A percentile compares a stretch with the other conserved stretches of the same genome.
Conservation (phyloP, 2,888 invertebrate genomes). For the Augochlorella aurata region DNA sequence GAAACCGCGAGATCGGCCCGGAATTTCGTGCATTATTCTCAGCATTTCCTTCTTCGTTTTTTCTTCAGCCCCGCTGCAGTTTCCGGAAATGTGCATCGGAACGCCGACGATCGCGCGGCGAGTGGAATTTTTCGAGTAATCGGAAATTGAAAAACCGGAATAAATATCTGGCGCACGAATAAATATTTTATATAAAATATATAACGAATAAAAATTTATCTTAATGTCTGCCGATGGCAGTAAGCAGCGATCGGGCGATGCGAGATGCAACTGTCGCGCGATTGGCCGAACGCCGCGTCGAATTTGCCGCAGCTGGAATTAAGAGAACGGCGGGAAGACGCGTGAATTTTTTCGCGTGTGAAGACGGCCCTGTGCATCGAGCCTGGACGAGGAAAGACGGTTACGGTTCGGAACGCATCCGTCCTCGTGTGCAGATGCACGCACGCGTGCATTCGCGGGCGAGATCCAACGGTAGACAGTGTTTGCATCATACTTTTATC, state of each 20-base stretch:
- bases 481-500: conserved; percentile 61
- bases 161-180: background rate
- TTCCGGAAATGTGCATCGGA: background rate
- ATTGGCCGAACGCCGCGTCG: too few species aligned
- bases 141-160: background rate
- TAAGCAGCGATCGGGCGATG: too few species aligned
- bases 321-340: background rate
- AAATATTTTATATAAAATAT: background rate
- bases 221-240: too few species aligned
- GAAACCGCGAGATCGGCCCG: background rate
- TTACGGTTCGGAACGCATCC: conserved; percentile 66
- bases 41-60: background rate
- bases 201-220: too few species aligned
- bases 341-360: conserved; percentile 23
- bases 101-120: background rate
- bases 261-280: too few species aligned
- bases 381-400: conserved; percentile 54
- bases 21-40: conserved; percentile 1
- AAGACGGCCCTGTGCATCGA: conserved; percentile 37
- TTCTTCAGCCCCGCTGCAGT: background rate
- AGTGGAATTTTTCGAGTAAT: background rate
- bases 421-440: conserved; percentile 63
- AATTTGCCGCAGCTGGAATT: too few species aligned
- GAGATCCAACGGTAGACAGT: conserved; percentile 59
- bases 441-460: conserved; percentile 59